Base-by-base conservation (phyloP, 64 coral and sea anemone genomes). In the Trachythela sp. region DNA sequence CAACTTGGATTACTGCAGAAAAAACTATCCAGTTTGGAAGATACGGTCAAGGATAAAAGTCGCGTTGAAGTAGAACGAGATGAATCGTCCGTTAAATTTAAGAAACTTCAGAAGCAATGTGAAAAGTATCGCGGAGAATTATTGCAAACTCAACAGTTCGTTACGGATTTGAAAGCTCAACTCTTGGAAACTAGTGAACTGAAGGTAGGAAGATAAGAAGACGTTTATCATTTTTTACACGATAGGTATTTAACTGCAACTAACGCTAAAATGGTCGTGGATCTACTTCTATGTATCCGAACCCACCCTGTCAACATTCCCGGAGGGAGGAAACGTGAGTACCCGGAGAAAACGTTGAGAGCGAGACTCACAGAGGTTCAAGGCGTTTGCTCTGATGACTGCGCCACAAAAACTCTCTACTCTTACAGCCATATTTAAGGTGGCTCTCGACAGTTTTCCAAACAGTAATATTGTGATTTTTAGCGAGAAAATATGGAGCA, bases 401-500 rank as follows among this genome's bases (percentile, higher is more conserved):
- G n/a, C n/a, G n/a, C n/a, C n/a, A n/a, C n/a, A n/a, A n/a, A n/a
- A n/a, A n/a, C n/a, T n/a, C n/a, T n/a, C n/a, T n/a, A n/a, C n/a
- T n/a, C n/a, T n/a, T n/a, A n/a, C n/a, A n/a, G n/a, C n/a, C n/a
- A n/a, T n/a, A n/a, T n/a, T n/a, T n/a, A n/a, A n/a, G n/a, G n/a
- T 45, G 11, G 42, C 42, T 6, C 4, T 22, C 1, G 35, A 80
- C 30, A 80, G 13, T 36, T 80, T 35, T 37, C 75, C 34, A 39
- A 80, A 4, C 31, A 35, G 3, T 4, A 14, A 37, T 17, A 37
- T 37, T 80, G 17, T 39, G 13, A 18, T 40, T 89, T 13, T 39
- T 84, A 99, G 96, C 72, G 91, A 58, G 94, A 88, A 85, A 95
- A 91, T 18, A 30, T 93, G 34, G 96, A 99, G 38, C 96, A 99